Evolutionary conservation across 2,888 invertebrate genomes (phyloP).

Genomic region (Syritta pipiens): DNA sequence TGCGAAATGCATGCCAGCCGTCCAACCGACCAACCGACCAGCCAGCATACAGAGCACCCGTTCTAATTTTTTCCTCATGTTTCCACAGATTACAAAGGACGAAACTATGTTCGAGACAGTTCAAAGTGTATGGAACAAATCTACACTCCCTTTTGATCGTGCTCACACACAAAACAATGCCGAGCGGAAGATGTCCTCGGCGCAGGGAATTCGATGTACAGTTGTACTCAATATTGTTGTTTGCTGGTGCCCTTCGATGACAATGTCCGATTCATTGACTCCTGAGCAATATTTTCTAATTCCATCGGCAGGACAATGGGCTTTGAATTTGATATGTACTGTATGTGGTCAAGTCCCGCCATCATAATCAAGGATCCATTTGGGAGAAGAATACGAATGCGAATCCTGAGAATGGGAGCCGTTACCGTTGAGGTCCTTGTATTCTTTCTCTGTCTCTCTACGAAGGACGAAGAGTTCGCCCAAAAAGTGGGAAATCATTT

Average conservation of each 20-base stretch:
- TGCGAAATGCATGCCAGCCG: conserved; percentile 50
- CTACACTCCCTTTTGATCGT: conserved; percentile 36
- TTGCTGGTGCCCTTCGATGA: conserved; percentile 46
- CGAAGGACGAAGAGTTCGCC: too few species aligned
- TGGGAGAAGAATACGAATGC: too few species aligned
- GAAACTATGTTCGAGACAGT: conserved; percentile 69
- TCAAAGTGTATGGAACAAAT: conserved; percentile 49
- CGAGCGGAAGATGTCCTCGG: conserved; percentile 35
- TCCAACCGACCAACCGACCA: too few species aligned
- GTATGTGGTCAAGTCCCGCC: conserved; percentile 37
- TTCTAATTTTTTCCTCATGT: conserved; percentile 24
- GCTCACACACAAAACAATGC: conserved; percentile 48
- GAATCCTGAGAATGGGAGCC: conserved; percentile 26
- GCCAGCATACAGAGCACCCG: conserved; percentile 38
- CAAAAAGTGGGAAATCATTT: conserved; percentile 63
- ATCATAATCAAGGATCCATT: conserved; percentile 30
- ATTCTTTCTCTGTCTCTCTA: too few species aligned
- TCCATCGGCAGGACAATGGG: conserved; percentile 57
- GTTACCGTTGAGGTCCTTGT: conserved; percentile 2
- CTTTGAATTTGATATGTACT: conserved; percentile 68
- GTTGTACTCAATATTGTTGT: conserved; percentile 37
- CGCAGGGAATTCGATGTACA: background rate
- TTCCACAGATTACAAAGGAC: conserved; percentile 67
- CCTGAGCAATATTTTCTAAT: conserved; percentile 64
- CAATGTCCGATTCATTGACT: conserved; percentile 69